Percentiles rank a stretch among this genome's conserved stretches.
These are phyloP conservation scores for Tetraneura akinire DNA, from an alignment of 1,140 invertebrate species.

Conservation along the genomic window DNA sequence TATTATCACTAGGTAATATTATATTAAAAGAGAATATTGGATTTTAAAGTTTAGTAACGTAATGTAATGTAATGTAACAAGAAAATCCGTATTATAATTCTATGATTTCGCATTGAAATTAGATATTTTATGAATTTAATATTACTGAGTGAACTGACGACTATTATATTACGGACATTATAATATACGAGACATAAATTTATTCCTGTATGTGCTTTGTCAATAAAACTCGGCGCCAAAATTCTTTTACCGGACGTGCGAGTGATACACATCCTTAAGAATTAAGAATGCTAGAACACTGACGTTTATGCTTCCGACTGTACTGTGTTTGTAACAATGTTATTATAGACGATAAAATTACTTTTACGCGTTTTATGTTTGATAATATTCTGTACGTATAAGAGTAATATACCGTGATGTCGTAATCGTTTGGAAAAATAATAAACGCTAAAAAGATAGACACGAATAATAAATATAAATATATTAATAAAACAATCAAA, in stretches of 20 bases:
- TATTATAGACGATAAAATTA: constrained; percentile 23
- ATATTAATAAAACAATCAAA: neutral
- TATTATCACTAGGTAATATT: too few species aligned
- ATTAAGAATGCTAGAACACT: constrained; percentile 7
- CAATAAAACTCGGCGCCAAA: constrained; percentile 34
- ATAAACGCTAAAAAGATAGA: neutral
- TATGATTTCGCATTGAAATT: neutral
- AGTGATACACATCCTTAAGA: neutral
- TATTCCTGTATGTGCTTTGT: neutral
- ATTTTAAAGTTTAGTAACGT: too few species aligned
- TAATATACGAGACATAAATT: neutral
- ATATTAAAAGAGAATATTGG: too few species aligned
- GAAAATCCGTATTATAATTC: too few species aligned
- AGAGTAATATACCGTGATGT: neutral
- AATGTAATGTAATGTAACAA: too few species aligned
- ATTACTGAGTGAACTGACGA: too few species aligned
- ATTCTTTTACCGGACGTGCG: constrained; percentile 34
- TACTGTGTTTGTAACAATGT: constrained; percentile 1
- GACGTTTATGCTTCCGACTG: constrained; percentile 37
- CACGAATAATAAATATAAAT: constrained; percentile 4
- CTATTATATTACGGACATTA: neutral
- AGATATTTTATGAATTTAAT: neutral
- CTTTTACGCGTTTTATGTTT: neutral
- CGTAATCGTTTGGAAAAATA: neutral
- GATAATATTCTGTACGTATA: constrained; percentile 7